Evolutionary conservation across 2,888 invertebrate genomes (phyloP), one percentile per base, ranked within the genome.

Genomic region (Spilosoma lubricipeda): DNA sequence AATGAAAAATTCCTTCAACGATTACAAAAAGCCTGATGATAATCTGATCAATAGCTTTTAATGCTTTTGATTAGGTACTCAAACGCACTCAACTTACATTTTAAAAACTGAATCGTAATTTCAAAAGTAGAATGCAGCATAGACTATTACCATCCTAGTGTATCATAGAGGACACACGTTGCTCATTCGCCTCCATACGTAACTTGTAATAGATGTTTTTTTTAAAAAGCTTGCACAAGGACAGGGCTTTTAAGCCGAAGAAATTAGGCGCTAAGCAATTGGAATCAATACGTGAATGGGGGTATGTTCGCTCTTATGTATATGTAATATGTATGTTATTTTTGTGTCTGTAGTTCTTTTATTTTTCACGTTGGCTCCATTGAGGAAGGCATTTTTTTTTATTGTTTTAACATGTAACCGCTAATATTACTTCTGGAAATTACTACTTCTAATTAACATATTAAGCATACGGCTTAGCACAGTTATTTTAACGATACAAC

Each of bases 251-350:
- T 93, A 92, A 98, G 91, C 98, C 98, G 76, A 97, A 98, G 90
- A 97, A 97, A 89, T 96, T 99, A 85, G 98, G 97, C 86, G 97
- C 97, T 90, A 98, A 98, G 91, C 99, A 99, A 92, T 96, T 99
- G 89, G 97, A 98, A 92, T 97, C 97, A 86, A 97, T 99, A 85
- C 97, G 98, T 90, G 98, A 98, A 93, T 96, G 97, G 94, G 99
- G 99, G 99, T 99, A 96, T 91, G 94, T 94, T 80, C 78, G 87
- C 87, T 88, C 87, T 83, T 76, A 82, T 82, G 75, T 84, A 75
- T 88, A 83, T 90, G 69, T 69, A 69, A 78, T 91, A 87, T 89
- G 78, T 87, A 71, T 82, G 80, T 82, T 64, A 77, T 87, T 82
- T 87, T 82, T 85, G 86, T 88, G 83, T 89, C 85, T 87, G 77